Percentiles rank a stretch among this genome's conserved stretches.
Conservation (phyloP, 2,113 vertebrate genomes). For the Ammodytes dubius region DNA sequence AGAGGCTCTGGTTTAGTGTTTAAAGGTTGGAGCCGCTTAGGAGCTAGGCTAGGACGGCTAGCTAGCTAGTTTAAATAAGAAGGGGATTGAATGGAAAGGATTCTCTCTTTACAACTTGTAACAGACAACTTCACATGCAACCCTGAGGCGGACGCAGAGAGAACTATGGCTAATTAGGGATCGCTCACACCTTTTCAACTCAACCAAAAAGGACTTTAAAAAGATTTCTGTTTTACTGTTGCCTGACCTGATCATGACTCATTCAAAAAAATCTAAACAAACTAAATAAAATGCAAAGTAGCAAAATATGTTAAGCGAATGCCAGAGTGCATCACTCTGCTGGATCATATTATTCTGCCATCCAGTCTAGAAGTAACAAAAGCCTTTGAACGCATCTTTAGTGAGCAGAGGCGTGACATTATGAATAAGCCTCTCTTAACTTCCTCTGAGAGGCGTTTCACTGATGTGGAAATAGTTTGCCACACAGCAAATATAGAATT, state of each 20-base stretch:
- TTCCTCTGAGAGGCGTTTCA: conserved; percentile 43
- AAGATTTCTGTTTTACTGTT: conserved; percentile 12
- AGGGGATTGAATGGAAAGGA: conserved; percentile 36
- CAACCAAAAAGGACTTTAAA: conserved; percentile 41
- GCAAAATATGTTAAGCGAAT: conserved; percentile 26
- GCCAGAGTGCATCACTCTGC: conserved; percentile 35
- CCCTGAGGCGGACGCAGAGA: conserved; percentile 81
- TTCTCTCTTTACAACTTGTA: conserved; percentile 59
- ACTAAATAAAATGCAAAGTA: conserved; percentile 24
- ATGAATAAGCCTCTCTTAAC: conserved; percentile 49
- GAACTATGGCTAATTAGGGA: conserved; percentile 79
- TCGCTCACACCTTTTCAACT: conserved; percentile 57
- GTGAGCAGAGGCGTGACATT: conserved; percentile 48
- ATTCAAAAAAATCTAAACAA: conserved; percentile 17
- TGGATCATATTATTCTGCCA: conserved; percentile 32
- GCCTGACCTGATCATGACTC: conserved; percentile 33
- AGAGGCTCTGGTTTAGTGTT: conserved; percentile 55
- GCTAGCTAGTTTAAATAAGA: conserved; percentile 30
- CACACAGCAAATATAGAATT: conserved; percentile 53
- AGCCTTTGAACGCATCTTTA: conserved; percentile 37
- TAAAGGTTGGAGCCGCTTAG: conserved; percentile 48
- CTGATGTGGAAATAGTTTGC: conserved; percentile 65
- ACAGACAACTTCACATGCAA: conserved; percentile 77
- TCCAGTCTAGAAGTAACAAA: conserved; percentile 25
- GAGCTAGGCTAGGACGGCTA: conserved; percentile 14